Evolutionary conservation across 2,888 invertebrate genomes (phyloP), one percentile per base, ranked within the genome.

Genomic region (Embidobia sp.): DNA sequence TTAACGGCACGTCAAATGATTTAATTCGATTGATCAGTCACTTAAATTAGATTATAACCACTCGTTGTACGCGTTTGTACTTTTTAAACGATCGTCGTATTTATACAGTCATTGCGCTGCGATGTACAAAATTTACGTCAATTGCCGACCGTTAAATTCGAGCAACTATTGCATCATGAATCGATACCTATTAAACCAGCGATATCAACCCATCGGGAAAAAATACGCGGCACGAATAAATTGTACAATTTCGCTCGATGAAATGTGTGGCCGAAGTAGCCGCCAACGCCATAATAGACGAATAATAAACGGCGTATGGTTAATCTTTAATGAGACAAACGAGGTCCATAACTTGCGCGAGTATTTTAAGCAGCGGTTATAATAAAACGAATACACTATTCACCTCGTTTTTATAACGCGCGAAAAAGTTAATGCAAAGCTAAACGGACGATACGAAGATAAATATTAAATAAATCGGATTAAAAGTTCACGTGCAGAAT

Each of bases 31-130:
- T 48, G 40, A 63, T 63, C 37, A 15, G 40, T 49, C 29, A 37
- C 35, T 33, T 26, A 63, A 63, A 63, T 48, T 63, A 63, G 48
- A 49, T 63, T 63, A 49, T 27, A 63, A 37, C n/a, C 16, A 27
- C 3, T 6, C 31, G 18, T 40, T 31, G 44, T 11, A 44, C 8
- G 11, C 4, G 44, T 22, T 19, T 44, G 31, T 42, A 18, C n/a
- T 33, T 59, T 59, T 59, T 57, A 18, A 59, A 59, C 44, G 44
- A 31, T 8, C 22, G 8, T 6, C 16, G 26, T 29, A 55, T 40
- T 55, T 49, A 49, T n/a, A n/a, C n/a, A n/a, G n/a, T 31, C 26
- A 31, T 13, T 7, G 1, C 1, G 10, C 27, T 11, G 37, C 5
- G 13, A 11, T 27, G 10, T n/a, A n/a, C 33, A 40, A 16, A 55